Evolutionary conservation across 1,140 invertebrate species (phyloP), one percentile per base, ranked within the genome.

Genomic region (Euwallacea similis): DNA sequence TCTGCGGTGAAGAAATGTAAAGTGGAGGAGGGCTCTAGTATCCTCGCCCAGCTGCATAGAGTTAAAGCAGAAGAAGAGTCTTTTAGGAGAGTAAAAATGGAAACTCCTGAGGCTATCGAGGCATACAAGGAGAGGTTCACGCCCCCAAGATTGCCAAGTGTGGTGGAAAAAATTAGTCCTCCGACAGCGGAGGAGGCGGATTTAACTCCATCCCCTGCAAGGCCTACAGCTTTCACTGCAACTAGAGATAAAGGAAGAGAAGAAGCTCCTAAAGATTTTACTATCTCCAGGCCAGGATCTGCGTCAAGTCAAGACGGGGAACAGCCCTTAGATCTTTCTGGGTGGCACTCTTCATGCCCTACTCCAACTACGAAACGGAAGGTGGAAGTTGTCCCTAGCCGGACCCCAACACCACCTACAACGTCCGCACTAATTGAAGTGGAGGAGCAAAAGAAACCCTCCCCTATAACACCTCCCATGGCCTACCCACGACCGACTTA

Each of bases 401-500:
- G 62, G 7, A 66, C 64, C 0, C 58, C 67, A 7, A 66, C 71
- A 61, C 73, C 75, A 6, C 64, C 58, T 11, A 43, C 47, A 7
- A 44, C 54, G 60, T 53, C 47, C 4, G 77, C 81, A 50, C 59
- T 74, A n/a, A 72, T 77, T 3, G 76, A 76, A 16, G 67, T 79
- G 7, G 73, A 77, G 41, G 73, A 74, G 21, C 59, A 71, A 43
- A 74, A 76, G 53, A 74, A 74, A 50, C 54, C 54, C 42, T 55
- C 70, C 9, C 71, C 75, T 8, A 65, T 73, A 2, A 77, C 76
- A 62, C 87, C 85, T 11, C 85, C 86, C n/a, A 88, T 93, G 86
- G 89, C 89, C 0, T 93, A 92, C 73, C 90, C 92, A 0, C 84
- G 88, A 78, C 90, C 91, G 0, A 88, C 92, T 10, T 90, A 93